Evolutionary conservation across 2,113 vertebrate genomes (phyloP).

Genomic region (Podocnemis expansa): DNA sequence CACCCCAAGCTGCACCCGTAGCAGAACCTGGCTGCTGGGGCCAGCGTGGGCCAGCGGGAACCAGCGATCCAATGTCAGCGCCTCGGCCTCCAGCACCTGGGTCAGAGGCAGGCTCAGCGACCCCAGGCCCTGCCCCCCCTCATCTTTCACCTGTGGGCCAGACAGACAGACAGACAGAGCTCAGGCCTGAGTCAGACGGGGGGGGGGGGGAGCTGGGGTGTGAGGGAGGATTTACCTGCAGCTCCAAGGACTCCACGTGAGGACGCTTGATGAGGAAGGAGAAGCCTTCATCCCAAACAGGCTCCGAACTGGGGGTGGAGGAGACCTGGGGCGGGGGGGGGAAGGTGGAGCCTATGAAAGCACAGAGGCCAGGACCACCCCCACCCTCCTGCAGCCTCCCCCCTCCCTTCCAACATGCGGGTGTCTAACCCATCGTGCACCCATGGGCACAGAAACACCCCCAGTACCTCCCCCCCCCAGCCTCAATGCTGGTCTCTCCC

Average conservation of each 20-base stretch:
- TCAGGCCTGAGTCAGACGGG: neutral
- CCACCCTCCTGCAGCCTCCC: neutral
- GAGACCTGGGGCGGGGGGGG: constrained; percentile 73
- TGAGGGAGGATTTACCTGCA: constrained; percentile 80
- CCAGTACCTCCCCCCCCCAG: neutral
- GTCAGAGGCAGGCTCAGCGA: constrained; percentile 80
- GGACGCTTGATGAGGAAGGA: constrained; percentile 87
- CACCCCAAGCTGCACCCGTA: constrained; percentile 87
- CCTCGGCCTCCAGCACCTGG: constrained; percentile 79
- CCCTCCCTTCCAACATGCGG: too few species aligned
- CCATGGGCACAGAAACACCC: neutral
- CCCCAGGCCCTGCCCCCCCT: constrained; percentile 75
- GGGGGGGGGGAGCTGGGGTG: too few species aligned
- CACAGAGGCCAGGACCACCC: neutral
- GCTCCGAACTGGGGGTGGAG: constrained; percentile 78
- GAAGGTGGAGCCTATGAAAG: neutral
- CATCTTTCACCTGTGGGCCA: constrained; percentile 67
- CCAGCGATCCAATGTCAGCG: constrained; percentile 86
- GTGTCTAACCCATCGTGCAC: accelerated
- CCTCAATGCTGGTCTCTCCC: too few species aligned
- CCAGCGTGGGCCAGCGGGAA: constrained; percentile 79
- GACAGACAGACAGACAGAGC: neutral
- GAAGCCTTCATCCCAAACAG: constrained; percentile 89
- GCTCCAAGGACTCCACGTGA: constrained; percentile 80
- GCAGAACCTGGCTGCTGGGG: constrained; percentile 83